Evolutionary conservation across 1,140 invertebrate species (phyloP).

Genomic region (Papilio glaucus): DNA sequence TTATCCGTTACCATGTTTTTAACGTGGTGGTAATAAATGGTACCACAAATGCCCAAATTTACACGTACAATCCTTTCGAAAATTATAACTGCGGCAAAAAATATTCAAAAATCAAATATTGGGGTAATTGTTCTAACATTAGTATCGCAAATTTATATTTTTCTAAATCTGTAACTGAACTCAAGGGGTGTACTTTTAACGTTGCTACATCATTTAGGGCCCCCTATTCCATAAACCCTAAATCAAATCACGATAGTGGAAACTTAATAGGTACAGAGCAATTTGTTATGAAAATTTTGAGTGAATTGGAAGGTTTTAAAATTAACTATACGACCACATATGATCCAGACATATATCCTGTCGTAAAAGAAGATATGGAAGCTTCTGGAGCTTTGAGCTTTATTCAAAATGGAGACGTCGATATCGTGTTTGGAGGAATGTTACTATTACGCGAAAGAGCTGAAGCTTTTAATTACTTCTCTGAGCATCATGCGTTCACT

Average conservation of each 20-base stretch:
- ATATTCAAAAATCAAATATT: constrained; percentile 1
- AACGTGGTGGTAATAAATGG: constrained; percentile 1
- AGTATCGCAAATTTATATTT: constrained; percentile 25
- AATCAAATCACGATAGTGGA: constrained; percentile 4
- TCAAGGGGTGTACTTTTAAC: constrained; percentile 55
- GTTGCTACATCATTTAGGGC: constrained; percentile 52
- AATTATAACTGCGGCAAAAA: constrained; percentile 21
- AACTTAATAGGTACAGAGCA: constrained; percentile 54
- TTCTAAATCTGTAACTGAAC: constrained; percentile 32
- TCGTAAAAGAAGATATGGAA: constrained; percentile 46
- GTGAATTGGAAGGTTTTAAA: constrained; percentile 56
- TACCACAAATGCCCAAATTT: neutral
- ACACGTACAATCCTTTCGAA: constrained; percentile 24
- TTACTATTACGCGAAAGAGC: constrained; percentile 51
- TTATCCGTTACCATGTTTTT: constrained; percentile 12
- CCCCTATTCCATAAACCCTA: constrained; percentile 52
- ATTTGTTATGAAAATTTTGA: constrained; percentile 50
- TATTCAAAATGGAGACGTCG: constrained; percentile 51
- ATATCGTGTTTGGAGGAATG: constrained; percentile 59
- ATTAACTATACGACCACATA: constrained; percentile 49
- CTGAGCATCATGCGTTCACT: constrained; percentile 46
- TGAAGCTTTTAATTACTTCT: constrained; percentile 53
- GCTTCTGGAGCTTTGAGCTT: constrained; percentile 48
- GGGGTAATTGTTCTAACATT: neutral
- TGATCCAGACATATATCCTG: constrained; percentile 51